Base-by-base conservation (phyloP, 92 coral and sea anemone species). In the Diadumene lineata region DNA sequence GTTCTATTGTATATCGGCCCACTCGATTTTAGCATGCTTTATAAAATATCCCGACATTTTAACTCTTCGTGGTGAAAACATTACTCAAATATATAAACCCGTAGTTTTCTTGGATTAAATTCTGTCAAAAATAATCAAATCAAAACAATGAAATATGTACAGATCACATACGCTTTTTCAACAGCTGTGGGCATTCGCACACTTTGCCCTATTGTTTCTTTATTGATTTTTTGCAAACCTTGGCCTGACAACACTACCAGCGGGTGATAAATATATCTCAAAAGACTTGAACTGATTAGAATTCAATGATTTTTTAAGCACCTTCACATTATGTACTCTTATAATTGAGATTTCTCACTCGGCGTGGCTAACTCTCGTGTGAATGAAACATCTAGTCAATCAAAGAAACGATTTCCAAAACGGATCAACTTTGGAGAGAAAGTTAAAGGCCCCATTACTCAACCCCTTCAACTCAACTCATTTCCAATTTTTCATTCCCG, bases 181-280 rank as follows among this genome's bases (percentile, higher is more conserved):
- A 50, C 92, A 87, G 88, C 92, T 87, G 92, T 61, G 34, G 2
- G 7, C 25, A 64, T 87, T 87, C 92, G 92, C 92, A 87, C 92
- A 87, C 85, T 87, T 69, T 62, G 68, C 34, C 21, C 26, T 66
- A 60, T 66, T 83, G 62, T 55, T 28, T 50, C 73, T 68, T 43
- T 74, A 74, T 79, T 87, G 75, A 79, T 79, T 61, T 86, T 78
- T 56, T 74, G 83, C 82, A 68, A 78, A 68, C 82, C 55, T 56
- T 50, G 67, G 61, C 75, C 46, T 56, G 50, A 78, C 64, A 53
- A 68, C 62, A 68, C 56, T 46, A 56, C 9, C 67, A 17, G 55
- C 62, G 75, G 75, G 75, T 24, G 82, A 56, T 68, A 55, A 25
- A 31, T 19, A 25, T 78, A 43, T 26, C 66, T 68, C 62, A 69